phyloP scores from a whole-genome alignment of 2,113 vertebrate genomes.

The Corythoichthys intestinalis region DNA sequence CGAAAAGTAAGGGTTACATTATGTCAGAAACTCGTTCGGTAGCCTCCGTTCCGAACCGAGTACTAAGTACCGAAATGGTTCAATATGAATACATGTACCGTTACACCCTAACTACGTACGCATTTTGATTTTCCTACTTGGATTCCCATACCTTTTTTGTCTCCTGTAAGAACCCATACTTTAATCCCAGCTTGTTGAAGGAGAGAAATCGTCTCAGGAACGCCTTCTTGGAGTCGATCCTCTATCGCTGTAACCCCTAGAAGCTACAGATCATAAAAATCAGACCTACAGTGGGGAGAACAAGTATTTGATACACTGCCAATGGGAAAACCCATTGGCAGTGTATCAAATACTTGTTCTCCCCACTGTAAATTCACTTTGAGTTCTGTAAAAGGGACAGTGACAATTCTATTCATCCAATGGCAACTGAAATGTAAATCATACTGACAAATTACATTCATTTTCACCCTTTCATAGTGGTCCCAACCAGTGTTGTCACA shows the following conservation, averaged over 20 bases:
- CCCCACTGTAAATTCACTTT: neutral
- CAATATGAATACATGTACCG: too few species aligned
- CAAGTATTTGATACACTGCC: too few species aligned
- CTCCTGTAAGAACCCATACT: slow-evolving; percentile 92
- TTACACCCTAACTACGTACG: too few species aligned
- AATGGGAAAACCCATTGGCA: too few species aligned
- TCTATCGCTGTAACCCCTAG: slow-evolving; percentile 90
- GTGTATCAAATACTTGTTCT: too few species aligned
- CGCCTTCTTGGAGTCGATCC: slow-evolving; percentile 85
- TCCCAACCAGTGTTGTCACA: too few species aligned
- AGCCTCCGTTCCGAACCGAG: too few species aligned
- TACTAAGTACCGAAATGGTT: too few species aligned
- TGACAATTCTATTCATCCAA: neutral
- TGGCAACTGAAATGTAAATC: neutral
- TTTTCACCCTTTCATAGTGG: too few species aligned
- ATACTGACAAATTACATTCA: too few species aligned
- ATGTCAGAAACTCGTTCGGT: too few species aligned
- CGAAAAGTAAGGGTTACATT: too few species aligned
- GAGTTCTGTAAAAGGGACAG: neutral
- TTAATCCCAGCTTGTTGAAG: slow-evolving; percentile 83
- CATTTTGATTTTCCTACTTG: neutral
- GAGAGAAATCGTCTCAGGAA: slow-evolving; percentile 84
- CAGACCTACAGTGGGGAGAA: neutral
- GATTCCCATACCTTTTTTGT: slow-evolving; percentile 83
- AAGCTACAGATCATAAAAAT: slow-evolving; percentile 66